These are phyloP conservation scores for Halictus quadricinctus DNA, from an alignment of 2,888 invertebrate species.

Conservation along the genomic window DNA sequence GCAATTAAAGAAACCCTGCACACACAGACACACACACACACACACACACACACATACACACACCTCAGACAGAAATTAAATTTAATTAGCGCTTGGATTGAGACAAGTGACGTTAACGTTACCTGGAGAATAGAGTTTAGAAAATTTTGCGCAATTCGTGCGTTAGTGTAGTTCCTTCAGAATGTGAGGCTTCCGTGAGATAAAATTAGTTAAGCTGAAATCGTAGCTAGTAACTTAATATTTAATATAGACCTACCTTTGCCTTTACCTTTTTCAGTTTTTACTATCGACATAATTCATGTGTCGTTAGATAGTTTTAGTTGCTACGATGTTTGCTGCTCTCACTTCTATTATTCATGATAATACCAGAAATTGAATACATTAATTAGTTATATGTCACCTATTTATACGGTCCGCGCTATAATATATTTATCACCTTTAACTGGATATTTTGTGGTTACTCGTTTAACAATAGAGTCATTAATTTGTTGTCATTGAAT, in stretches of 20 bases:
- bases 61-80: slow-evolving; percentile 55
- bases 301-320: background rate
- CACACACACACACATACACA: background rate
- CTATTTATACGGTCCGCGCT: background rate
- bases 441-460: background rate
- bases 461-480: background rate
- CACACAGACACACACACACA: slow-evolving; percentile 1
- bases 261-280: too few species aligned
- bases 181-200: background rate
- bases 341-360: background rate
- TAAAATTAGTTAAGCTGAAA: background rate
- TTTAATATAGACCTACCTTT: background rate
- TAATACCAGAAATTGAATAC: background rate
- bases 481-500: background rate
- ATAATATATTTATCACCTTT: background rate
- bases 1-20: slow-evolving; percentile 51
- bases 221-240: background rate
- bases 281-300: background rate
- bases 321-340: background rate
- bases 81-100: slow-evolving; percentile 51
- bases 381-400: background rate
- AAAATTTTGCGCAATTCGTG: too few species aligned
- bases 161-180: background rate
- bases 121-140: background rate
- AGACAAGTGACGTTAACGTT: background rate